phyloP scores from a whole-genome alignment of 2,888 invertebrate species.

The Cremastinae sp. region DNA sequence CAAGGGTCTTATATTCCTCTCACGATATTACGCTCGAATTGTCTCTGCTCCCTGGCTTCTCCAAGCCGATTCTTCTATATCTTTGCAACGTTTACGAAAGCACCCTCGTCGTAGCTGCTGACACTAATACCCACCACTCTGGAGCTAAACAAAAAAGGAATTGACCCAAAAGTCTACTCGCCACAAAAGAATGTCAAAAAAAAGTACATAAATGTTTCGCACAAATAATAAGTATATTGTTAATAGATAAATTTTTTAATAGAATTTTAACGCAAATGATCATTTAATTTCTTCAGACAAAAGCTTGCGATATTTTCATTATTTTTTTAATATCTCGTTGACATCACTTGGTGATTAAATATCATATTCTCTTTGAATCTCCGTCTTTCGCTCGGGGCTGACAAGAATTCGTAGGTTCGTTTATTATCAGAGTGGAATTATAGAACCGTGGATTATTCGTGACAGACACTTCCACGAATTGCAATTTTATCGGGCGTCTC shows the following conservation, averaged over 20 bases:
- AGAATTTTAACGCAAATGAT: too few species aligned
- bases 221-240: too few species aligned
- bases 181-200: slow-evolving; percentile 9
- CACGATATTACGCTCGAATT: slow-evolving; percentile 41
- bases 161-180: too few species aligned
- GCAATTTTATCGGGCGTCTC: too few species aligned
- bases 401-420: slow-evolving; percentile 52
- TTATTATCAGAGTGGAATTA: slow-evolving; percentile 57
- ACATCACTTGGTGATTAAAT: too few species aligned
- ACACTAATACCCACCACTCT: slow-evolving; percentile 33
- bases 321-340: too few species aligned
- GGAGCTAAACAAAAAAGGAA: slow-evolving; percentile 1
- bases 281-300: too few species aligned
- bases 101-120: slow-evolving; percentile 9
- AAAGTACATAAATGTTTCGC: too few species aligned
- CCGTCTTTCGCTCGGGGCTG: slow-evolving; percentile 37
- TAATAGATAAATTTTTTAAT: too few species aligned
- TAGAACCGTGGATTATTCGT: slow-evolving; percentile 11
- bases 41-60: slow-evolving; percentile 20
- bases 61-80: slow-evolving; percentile 19
- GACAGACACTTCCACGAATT: too few species aligned
- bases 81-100: not conserved
- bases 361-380: slow-evolving; percentile 70
- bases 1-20: slow-evolving; percentile 28
- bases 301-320: too few species aligned